Base-by-base conservation (phyloP, 1,140 invertebrate genomes). In the Mamestra configurata region DNA sequence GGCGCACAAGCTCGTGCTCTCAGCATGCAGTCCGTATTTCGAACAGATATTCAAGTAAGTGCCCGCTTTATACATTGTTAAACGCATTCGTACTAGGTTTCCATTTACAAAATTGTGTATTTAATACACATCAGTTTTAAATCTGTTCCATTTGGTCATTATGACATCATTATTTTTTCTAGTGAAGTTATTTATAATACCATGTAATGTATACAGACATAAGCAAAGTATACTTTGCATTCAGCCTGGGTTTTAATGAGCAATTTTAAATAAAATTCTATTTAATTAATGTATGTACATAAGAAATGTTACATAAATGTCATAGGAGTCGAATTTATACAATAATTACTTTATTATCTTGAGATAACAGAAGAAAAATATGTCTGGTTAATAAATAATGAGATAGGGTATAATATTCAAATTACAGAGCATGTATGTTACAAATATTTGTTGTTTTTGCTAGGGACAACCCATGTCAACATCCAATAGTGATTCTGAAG, bases 1-100 rank as follows among this genome's bases (percentile, higher is more conserved):
- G 86, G 97, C 97, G 22, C 97, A 97, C 86, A 97, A 96, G 88
- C 95, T 97, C 57, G 96, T 98, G 61, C 92, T 97, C 70, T 97
- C 97, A 31, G 97, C 97, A 15, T 97, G 97, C 90, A 97, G 97
- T 87, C 97, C 97, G 24, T 97, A 97, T 87, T 98, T 98, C 90
- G 96, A 97, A 87, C 96, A 97, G 91, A 96, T 97, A 90, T 97
- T 97, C 95, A 97, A 96, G 96, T 95, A 79, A 91, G 89, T 90
- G 80, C 68, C 57, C 73, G 22, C 78, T 77, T 87, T 81, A 75
- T 79, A 77, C 70, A 81, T 76, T 83, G 49, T 81, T 72, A 73
- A 71, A 70, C 80, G 2, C 20, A 55, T 40, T 55, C 20, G 20
- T 55, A 40, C 11, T 70, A 27, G 24, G 37, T 31, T 66, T 68